Conservation (phyloP, 2,113 vertebrate genomes). For the Myocastor coypus region DNA sequence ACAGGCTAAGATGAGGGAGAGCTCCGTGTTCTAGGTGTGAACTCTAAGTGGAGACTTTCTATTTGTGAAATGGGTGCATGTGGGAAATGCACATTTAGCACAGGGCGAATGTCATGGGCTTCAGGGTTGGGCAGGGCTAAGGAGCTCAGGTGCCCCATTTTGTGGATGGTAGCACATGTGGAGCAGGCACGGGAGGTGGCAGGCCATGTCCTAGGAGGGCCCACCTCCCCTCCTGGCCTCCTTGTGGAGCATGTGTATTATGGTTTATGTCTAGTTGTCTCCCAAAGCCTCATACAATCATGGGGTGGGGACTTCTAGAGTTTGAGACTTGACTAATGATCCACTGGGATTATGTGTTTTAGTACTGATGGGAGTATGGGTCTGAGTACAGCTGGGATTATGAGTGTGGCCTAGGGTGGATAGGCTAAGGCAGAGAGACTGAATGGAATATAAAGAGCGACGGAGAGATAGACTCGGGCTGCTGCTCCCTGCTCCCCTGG, state of each 20-base stretch:
- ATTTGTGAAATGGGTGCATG: neutral
- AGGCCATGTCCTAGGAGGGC: neutral
- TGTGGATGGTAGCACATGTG: neutral
- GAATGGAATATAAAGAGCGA: no score
- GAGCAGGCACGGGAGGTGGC: neutral
- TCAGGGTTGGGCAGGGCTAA: neutral
- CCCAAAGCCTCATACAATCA: no score
- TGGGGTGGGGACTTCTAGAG: no score
- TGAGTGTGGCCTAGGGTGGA: no score
- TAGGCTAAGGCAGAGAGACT: no score
- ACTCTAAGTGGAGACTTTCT: neutral
- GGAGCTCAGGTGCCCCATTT: neutral
- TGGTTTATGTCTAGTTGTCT: no score
- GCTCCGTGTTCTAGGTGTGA: neutral
- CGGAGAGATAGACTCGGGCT: no score
- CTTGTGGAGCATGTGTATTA: neutral
- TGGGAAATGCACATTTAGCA: neutral
- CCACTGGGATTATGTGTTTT: no score
- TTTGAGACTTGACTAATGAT: no score
- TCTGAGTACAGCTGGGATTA: no score
- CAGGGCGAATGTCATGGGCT: neutral
- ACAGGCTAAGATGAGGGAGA: constrained; percentile 9
- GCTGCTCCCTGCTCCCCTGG: no score
- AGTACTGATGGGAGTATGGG: no score
- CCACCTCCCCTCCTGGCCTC: neutral